Percentiles rank a stretch among this genome's conserved stretches.
phyloP scores from a whole-genome alignment of 2,888 invertebrate species.

The Maniola hyperantus region DNA sequence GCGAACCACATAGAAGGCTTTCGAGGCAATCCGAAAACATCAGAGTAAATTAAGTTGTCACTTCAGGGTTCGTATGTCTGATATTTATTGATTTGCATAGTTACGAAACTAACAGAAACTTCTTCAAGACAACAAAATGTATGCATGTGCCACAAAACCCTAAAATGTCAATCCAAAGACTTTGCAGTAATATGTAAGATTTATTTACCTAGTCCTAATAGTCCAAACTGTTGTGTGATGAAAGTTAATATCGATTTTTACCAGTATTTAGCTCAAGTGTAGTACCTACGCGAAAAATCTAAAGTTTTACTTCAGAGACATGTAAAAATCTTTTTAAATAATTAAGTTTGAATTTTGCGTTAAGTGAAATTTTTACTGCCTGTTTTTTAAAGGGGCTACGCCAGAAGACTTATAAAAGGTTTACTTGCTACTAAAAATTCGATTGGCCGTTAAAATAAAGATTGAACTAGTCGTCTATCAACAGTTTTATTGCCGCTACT shows the following conservation, averaged over 20 bases:
- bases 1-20: background rate
- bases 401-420: background rate
- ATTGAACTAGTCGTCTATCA: background rate
- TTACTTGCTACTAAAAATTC: background rate
- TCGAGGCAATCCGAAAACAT: slow-evolving; percentile 3
- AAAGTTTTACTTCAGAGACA: too few relatives aligned
- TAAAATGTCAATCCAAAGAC: too few relatives aligned
- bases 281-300: too few relatives aligned
- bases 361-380: background rate
- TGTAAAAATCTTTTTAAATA: too few relatives aligned
- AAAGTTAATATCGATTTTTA: too few relatives aligned
- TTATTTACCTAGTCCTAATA: too few relatives aligned
- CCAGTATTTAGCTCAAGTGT: too few relatives aligned
- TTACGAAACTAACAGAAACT: background rate
- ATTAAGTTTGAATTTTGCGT: too few relatives aligned
- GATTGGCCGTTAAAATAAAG: background rate
- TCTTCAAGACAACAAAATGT: too few relatives aligned
- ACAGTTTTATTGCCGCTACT: slow-evolving; percentile 6
- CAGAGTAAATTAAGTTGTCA: slow-evolving; percentile 3
- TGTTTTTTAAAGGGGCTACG: background rate
- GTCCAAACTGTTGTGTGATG: too few relatives aligned
- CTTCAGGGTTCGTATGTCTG: background rate
- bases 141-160: too few relatives aligned
- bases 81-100: background rate
- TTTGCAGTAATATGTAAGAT: too few relatives aligned